Evolutionary conservation across 2,113 vertebrate genomes (phyloP), one percentile per base, ranked within the genome.

Genomic region (Thryonomys swinderianus): DNA sequence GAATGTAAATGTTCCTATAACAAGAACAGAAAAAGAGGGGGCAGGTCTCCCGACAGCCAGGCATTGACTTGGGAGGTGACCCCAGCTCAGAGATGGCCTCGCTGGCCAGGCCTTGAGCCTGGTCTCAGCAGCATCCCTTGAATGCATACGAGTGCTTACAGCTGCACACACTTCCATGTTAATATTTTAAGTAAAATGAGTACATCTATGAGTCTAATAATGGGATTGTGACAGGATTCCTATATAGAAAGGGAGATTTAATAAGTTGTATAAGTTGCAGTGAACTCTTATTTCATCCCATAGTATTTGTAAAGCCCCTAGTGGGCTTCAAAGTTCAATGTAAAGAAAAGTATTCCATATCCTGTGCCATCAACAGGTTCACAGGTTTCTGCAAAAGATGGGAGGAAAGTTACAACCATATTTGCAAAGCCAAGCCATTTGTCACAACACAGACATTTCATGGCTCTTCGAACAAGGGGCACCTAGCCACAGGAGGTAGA

Each of bases 201-300:
- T n/a, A 7, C 66, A 37, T 0, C 0, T 7, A n/a, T 51, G 0
- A n/a, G 37, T 59, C 40, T 23, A 40, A 53, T 17, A 62, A 12
- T 48, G 32, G 21, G 17, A 20, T 37, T 59, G 48, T 64, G 27
- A 59, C 9, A 20, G 25, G 48, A 67, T 67, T 51, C 32, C 51
- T 34, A 76, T 17, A 14, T 23, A 18, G 23, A 34, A 13, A 34
- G 69, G 34, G 42, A 87, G 51, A 73, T 40, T 53, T 37, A 57
- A 85, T 45, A 48, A 92, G 30, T 57, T 71, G 2, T 3, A 2
- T 20, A 30, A 48, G 20, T 67, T 62, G 59, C 48, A 18, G 4
- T 14, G 4, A 59, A 53, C 5, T 6, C 16, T 48, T 13, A 16
- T 57, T 59, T 80, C 32, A 12, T 20, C n/a, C 45, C 55, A 5